Evolutionary conservation across 2,797 vertebrate genomes (phyloP), one percentile per base, ranked within the genome.

Genomic region (Hylomyscus alleni): DNA sequence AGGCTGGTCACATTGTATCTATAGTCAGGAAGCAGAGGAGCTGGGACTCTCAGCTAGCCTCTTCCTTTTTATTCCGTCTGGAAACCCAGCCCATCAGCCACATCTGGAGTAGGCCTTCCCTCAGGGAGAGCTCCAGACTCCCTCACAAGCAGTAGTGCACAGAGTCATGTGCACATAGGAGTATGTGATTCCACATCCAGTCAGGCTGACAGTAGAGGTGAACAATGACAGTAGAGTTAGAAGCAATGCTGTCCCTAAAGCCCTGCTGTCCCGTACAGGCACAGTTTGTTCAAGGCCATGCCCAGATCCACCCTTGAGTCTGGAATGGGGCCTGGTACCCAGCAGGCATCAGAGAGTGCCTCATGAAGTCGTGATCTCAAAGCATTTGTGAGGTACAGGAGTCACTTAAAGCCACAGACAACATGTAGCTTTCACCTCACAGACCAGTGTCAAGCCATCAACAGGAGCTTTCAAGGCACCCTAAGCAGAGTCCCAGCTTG

Each of bases 281-380:
- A 54, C 40, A 77, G 67, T 47, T 90, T 60, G 9, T 3, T 52
- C 62, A 69, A 52, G 62, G 62, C 84, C 2, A 15, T 11, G 34
- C 60, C 54, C 62, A 80, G 50, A 52, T 73, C 82, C 92, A 20
- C 29, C 54, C 65, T 54, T 7, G 15, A 17, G 72, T 47, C 92
- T 89, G 82, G 91, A 93, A 52, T n/a, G 14, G 77, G 73, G 17
- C 84, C 92, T 77, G 83, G 81, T 56, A 67, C 83, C 62, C 86
- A 77, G 26, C 11, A 50, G n/a, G 54, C 92, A 60, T 89, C 75
- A 65, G 89, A 94, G 80, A 90, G 19, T 17, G 17, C 40, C 58
- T 24, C 13, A 11, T 69, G 77, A 72, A 90, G 47, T 62, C 19
- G 24, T 72, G 65, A 80, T 56, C 76, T 85, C 58, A 44, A 65